Percentiles rank a stretch among this genome's conserved stretches.
phyloP scores from a whole-genome alignment of 1,140 invertebrate genomes.

The Heliconius himera region DNA sequence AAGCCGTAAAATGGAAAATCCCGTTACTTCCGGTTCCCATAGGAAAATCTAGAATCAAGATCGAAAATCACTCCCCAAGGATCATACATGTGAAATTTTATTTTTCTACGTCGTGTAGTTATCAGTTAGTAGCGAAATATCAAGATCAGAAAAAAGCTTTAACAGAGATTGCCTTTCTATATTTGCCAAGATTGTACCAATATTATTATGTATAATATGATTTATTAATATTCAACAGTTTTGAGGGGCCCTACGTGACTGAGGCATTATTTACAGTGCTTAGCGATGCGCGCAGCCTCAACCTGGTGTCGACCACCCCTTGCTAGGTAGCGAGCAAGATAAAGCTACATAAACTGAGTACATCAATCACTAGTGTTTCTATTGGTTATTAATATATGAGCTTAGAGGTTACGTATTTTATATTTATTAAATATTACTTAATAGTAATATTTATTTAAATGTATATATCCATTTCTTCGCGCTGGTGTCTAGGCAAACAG shows the following conservation, averaged over 20 bases:
- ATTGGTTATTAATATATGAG: background rate
- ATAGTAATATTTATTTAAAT: too few relatives aligned
- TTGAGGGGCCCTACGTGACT: conserved; percentile 62
- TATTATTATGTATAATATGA: conserved; percentile 48
- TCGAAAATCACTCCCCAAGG: too few relatives aligned
- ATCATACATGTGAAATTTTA: too few relatives aligned
- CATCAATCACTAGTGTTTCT: conserved; percentile 22
- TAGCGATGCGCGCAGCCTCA: conserved; percentile 56
- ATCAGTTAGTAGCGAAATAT: too few relatives aligned
- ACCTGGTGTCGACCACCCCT: conserved; percentile 34
- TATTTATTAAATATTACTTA: background rate
- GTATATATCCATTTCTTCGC: too few relatives aligned
- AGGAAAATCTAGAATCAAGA: too few relatives aligned
- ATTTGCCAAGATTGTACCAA: background rate
- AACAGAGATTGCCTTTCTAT: background rate
- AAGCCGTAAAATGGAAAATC: too few relatives aligned
- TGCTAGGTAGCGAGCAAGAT: background rate
- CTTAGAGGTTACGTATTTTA: background rate
- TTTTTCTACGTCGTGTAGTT: too few relatives aligned
- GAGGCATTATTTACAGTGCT: conserved; percentile 74
- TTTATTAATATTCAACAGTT: conserved; percentile 75
- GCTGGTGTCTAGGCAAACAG: too few relatives aligned
- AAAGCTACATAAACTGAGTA: conserved; percentile 13
- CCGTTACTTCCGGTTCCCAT: too few relatives aligned
- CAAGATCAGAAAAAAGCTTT: too few relatives aligned